Evolutionary conservation across 2,797 vertebrate genomes (phyloP).

Genomic region (Sciurus vulgaris): DNA sequence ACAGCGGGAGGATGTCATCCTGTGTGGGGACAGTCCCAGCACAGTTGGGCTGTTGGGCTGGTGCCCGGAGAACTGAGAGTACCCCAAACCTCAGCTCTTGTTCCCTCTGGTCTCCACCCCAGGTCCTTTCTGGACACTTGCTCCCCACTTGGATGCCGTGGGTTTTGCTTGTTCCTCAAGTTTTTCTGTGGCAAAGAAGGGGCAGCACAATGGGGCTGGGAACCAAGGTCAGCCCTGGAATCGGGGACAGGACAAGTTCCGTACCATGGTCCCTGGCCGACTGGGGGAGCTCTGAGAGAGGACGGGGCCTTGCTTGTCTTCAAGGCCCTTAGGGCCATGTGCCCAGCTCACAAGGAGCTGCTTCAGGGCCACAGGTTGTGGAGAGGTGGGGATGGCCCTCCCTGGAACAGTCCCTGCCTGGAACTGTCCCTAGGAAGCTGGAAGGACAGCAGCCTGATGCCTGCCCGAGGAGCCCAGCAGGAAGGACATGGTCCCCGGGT

Average conservation of each 20-base stretch:
- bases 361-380: rapidly evolving
- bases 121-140: no score
- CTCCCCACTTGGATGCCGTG: rapidly evolving
- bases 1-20: rapidly evolving
- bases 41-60: background rate
- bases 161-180: background rate
- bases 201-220: background rate
- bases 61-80: background rate
- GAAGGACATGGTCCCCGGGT: constrained; percentile 80
- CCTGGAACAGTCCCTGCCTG: constrained; percentile 54
- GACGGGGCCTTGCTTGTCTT: background rate
- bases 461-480: constrained; percentile 84
- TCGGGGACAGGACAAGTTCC: background rate
- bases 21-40: background rate
- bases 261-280: rapidly evolving
- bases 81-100: rapidly evolving
- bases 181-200: no score
- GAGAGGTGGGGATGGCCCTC: background rate
- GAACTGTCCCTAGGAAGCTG: constrained; percentile 63
- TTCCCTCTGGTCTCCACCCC: rapidly evolving
- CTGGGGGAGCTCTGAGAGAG: background rate
- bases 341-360: rapidly evolving
- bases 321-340: background rate
- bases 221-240: background rate
- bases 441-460: constrained; percentile 75